Base-by-base conservation (phyloP, 2,797 vertebrate species). In the Melanotaenia pygmaea region DNA sequence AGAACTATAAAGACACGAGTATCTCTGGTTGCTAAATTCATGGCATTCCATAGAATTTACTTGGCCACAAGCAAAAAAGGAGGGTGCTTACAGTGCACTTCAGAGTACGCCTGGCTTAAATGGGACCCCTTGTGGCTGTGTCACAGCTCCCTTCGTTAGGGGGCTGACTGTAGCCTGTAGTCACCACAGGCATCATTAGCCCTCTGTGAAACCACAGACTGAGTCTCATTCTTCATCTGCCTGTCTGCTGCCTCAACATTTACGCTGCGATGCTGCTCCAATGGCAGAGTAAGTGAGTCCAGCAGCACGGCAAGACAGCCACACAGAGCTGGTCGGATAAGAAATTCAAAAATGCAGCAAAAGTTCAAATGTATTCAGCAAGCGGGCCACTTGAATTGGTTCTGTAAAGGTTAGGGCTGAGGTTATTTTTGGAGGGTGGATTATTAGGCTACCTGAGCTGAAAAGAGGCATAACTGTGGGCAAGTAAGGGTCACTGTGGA, bases 131-230 rank as follows among this genome's bases (percentile, higher is more conserved):
- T 91, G 94, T 94, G 94, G 93, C 93, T 94, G 92, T 93, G 93
- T 95, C 94, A 95, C 91, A 91, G 93, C 91, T 93, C 94, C 93
- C 93, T 95, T 95, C 94, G 93, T 96, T 95, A 95, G 88, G 91
- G 93, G 91, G 91, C 91, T 91, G 92, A 93, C 89, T 91, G 93
- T 93, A 94, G 93, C 91, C 89, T 94, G 92, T 92, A 94, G 93
- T 93, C 84, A 93, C 93, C 92, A 93, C 92, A 94, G 93, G 93
- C 93, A 95, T 94, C 94, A 94, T 95, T 95, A 96, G 91, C 92
- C 90, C 93, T 92, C 91, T 93, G 92, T 90, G 93, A 93, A 94
- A 94, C 91, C 92, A 91, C 88, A 90, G 92, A 87, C 92, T 92
- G 92, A 92, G 89, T 89, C 92, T 92, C 94, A 94, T 95, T 94